These are phyloP conservation scores for Stichodactyla helianthus DNA, from an alignment of 64 coral and sea anemone genomes.

Conservation along the genomic window DNA sequence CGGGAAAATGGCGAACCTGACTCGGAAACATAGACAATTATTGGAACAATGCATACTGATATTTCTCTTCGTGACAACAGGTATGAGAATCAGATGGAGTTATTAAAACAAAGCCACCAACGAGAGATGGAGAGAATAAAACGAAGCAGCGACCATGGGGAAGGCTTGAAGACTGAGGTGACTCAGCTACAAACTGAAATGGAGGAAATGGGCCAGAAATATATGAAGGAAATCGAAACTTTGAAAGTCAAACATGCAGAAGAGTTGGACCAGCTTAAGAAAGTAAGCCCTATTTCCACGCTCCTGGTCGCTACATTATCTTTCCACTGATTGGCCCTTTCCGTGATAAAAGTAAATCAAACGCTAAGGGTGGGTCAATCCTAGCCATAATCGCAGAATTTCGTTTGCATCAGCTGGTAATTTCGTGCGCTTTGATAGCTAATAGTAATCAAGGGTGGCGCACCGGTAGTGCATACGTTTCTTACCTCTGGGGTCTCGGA, in stretches of 20 bases:
- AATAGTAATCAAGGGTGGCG: too few species aligned
- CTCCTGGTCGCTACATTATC: too few species aligned
- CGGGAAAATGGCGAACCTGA: not conserved
- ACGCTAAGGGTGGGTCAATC: too few species aligned
- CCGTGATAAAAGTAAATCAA: too few species aligned
- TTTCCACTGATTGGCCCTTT: too few species aligned
- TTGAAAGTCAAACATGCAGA: slow-evolving; percentile 75
- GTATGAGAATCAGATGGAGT: slow-evolving; percentile 89
- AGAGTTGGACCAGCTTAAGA: slow-evolving; percentile 76
- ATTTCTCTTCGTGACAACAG: slow-evolving; percentile 8
- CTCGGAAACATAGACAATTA: too few species aligned
- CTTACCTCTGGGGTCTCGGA: too few species aligned
- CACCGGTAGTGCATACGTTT: too few species aligned
- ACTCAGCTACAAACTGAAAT: slow-evolving; percentile 78
- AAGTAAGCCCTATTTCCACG: not conserved
- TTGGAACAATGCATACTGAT: too few species aligned
- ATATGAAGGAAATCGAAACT: slow-evolving; percentile 81
- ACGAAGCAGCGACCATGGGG: slow-evolving; percentile 60
- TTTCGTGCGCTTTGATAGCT: too few species aligned
- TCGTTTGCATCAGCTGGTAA: too few species aligned
- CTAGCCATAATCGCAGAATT: too few species aligned
- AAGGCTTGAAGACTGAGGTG: slow-evolving; percentile 70
- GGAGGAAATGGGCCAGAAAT: slow-evolving; percentile 82
- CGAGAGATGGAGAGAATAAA: slow-evolving; percentile 87
- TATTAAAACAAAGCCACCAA: slow-evolving; percentile 84